Evolutionary conservation across 1,140 invertebrate genomes (phyloP).

Genomic region (Ceratitis capitata): DNA sequence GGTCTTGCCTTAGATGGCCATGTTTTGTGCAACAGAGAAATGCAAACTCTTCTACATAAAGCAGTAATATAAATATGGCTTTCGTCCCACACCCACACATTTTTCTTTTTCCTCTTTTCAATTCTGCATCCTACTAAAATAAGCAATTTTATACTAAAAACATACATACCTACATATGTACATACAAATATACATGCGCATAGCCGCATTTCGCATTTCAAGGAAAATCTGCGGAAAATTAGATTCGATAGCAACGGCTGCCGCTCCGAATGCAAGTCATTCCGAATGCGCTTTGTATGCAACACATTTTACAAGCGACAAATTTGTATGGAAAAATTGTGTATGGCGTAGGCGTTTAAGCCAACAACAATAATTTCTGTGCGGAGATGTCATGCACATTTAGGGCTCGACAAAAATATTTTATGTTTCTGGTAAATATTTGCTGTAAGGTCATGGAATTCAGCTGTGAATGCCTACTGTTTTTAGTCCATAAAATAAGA

Average conservation of each 20-base stretch:
- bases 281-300: slow-evolving; percentile 15
- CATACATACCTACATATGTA: background rate
- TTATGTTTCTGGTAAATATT: background rate
- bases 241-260: slow-evolving; percentile 32
- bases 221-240: slow-evolving; percentile 38
- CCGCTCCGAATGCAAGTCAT: slow-evolving; percentile 2
- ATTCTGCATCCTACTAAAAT: background rate
- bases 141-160: background rate
- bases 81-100: background rate
- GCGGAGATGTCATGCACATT: background rate
- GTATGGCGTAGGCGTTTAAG: background rate
- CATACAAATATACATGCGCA: background rate
- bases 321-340: background rate
- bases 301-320: background rate
- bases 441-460: background rate
- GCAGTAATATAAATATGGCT: background rate
- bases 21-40: background rate
- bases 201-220: background rate
- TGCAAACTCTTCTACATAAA: background rate
- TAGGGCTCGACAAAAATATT: slow-evolving; percentile 1
- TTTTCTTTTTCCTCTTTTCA: background rate
- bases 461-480: background rate
- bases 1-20: no score
- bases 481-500: no score
- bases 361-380: background rate